These are phyloP conservation scores for Numida meleagris DNA, from an alignment of 2,113 vertebrate species.

Conservation along the genomic window DNA sequence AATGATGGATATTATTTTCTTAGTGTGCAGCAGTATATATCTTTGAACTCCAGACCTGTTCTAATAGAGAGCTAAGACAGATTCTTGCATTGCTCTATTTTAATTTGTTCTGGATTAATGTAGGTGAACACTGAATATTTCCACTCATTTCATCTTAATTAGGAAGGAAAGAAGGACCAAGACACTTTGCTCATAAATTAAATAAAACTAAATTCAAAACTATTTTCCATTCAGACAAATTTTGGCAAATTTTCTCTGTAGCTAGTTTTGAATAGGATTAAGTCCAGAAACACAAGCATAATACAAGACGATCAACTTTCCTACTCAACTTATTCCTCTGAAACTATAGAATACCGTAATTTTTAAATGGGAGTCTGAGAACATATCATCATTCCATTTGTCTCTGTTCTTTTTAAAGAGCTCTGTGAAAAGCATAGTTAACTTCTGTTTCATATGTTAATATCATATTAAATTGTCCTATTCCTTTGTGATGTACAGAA, in stretches of 20 bases:
- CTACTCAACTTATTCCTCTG: background rate
- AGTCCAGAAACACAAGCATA: background rate
- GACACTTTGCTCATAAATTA: background rate
- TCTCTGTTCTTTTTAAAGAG: constrained; percentile 6
- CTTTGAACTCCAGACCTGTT: background rate
- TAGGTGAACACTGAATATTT: background rate
- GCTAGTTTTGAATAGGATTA: background rate
- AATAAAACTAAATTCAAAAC: background rate
- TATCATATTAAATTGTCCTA: constrained; percentile 34
- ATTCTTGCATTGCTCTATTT: background rate
- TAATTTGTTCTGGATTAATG: background rate
- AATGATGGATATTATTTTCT: background rate
- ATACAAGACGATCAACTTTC: background rate
- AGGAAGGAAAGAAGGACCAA: background rate
- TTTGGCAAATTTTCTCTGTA: background rate
- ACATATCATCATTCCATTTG: background rate
- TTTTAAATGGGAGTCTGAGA: background rate
- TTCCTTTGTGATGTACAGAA: constrained; percentile 41
- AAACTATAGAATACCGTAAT: background rate
- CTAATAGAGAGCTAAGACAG: background rate
- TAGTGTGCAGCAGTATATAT: background rate
- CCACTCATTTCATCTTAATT: background rate
- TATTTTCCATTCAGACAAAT: background rate
- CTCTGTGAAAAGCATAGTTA: constrained; percentile 21
- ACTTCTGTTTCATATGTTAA: constrained; percentile 56